These are phyloP conservation scores for Noctua janthe DNA, from an alignment of 2,888 invertebrate genomes.

Conservation along the genomic window DNA sequence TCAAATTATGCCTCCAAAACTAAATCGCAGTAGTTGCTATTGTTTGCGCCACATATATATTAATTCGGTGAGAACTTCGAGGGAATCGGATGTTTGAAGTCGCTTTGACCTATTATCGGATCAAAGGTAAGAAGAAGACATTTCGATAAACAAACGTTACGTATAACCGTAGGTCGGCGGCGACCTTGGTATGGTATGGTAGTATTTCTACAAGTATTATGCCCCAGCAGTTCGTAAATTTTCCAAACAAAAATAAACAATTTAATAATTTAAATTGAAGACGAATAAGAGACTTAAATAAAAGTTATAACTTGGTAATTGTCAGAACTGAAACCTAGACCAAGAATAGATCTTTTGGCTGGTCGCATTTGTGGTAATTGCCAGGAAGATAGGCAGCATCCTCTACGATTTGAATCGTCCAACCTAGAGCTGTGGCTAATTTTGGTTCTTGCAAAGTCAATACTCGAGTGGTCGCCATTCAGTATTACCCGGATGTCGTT, in stretches of 20 bases:
- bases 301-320: neutral
- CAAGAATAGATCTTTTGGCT: slow-evolving; percentile 8
- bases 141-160: neutral
- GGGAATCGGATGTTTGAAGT: neutral
- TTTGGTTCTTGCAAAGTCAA: neutral
- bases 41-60: neutral
- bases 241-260: no score
- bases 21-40: neutral
- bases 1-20: neutral
- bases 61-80: neutral
- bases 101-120: neutral
- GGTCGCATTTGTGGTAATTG: slow-evolving; percentile 4
- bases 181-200: no score
- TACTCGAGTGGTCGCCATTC: neutral
- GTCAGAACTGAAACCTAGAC: neutral
- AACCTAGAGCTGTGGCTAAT: neutral
- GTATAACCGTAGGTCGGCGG: no score
- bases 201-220: no score
- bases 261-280: neutral
- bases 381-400: neutral
- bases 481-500: no score
- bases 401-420: neutral
- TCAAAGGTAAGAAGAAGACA: neutral
- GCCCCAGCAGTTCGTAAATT: no score
- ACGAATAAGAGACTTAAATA: no score